Conservation (phyloP, 1,140 invertebrate genomes). For the Musca vetustissima region DNA sequence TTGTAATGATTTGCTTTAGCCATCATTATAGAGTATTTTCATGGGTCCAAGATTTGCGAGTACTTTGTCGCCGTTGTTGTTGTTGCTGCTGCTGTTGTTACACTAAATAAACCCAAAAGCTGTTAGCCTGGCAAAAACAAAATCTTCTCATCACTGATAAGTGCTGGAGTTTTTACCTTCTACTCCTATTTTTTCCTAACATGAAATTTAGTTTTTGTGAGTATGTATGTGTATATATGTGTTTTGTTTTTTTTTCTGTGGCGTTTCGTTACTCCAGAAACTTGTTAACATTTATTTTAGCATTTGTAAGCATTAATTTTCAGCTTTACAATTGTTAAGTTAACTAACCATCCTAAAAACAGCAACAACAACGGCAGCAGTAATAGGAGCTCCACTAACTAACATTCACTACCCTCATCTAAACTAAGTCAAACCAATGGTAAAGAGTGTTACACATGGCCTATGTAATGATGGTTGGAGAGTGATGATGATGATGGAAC, state of each 20-base stretch:
- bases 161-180: not conserved
- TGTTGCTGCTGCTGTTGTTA: too few relatives aligned
- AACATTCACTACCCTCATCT: too few relatives aligned
- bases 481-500: too few relatives aligned
- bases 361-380: not conserved
- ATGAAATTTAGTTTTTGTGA: not conserved
- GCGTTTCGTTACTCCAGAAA: constrained; percentile 4
- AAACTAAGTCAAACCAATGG: not conserved
- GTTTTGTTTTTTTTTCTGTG: too few relatives aligned
- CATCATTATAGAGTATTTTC: not conserved
- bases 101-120: not conserved
- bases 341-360: constrained; percentile 9
- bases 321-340: constrained; percentile 22
- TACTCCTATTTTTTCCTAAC: too few relatives aligned
- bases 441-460: not conserved
- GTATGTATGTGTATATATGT: too few relatives aligned
- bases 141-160: constrained; percentile 17
- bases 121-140: not conserved
- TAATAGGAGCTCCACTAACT: too few relatives aligned
- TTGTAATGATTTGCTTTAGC: constrained; percentile 13
- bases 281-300: constrained; percentile 24
- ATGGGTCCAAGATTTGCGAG: too few relatives aligned
- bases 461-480: too few relatives aligned
- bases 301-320: constrained; percentile 24
- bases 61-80: too few relatives aligned